Percentiles rank a stretch among this genome's conserved stretches.
Conservation (phyloP, 2,113 vertebrate species). For the Pachyramphus minor region DNA sequence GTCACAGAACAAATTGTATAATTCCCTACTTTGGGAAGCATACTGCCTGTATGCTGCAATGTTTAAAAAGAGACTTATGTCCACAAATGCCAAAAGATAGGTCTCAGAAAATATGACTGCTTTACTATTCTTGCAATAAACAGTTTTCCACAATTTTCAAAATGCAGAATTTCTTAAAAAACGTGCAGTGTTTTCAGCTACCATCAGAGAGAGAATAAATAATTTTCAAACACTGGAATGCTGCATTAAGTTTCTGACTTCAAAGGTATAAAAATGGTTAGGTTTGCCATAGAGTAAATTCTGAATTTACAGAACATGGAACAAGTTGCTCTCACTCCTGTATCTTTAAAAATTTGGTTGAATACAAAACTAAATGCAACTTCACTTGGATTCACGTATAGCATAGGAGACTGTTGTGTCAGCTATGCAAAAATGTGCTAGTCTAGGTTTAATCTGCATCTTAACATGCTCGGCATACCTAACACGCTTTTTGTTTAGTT, state of each 20-base stretch:
- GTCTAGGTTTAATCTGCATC: background rate
- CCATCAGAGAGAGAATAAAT: background rate
- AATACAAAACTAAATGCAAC: background rate
- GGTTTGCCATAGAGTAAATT: background rate
- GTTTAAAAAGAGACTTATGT: background rate
- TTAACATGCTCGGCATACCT: background rate
- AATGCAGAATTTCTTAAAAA: background rate
- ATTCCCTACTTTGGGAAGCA: conserved; percentile 10
- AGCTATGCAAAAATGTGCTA: background rate
- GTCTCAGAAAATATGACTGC: background rate
- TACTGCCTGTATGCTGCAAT: background rate
- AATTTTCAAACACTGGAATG: background rate
- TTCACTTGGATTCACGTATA: background rate
- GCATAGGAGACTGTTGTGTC: background rate
- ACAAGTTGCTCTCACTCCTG: background rate
- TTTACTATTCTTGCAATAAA: background rate
- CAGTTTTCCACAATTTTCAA: background rate
- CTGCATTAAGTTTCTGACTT: background rate
- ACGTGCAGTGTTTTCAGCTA: background rate
- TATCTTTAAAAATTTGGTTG: background rate
- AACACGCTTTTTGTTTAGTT: background rate
- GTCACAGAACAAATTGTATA: background rate
- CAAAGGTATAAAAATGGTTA: background rate
- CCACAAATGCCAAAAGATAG: background rate
- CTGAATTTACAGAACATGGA: background rate